phyloP scores from a whole-genome alignment of 2,113 vertebrate genomes.

The Columba livia region DNA sequence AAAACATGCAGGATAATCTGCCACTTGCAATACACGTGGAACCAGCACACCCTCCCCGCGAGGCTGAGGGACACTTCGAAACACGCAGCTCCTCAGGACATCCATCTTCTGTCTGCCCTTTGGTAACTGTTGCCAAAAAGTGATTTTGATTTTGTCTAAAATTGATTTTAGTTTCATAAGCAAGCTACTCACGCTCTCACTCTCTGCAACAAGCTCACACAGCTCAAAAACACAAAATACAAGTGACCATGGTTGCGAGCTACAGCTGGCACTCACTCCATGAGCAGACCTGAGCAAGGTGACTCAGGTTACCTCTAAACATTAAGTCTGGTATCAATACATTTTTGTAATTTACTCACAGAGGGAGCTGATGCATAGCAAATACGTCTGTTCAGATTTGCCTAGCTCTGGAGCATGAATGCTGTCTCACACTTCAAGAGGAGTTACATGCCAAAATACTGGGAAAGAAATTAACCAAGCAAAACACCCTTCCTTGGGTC shows the following conservation, averaged over 20 bases:
- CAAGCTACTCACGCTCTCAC: not conserved
- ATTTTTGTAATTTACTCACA: not conserved
- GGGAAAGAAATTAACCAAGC: not conserved
- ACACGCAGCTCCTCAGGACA: not conserved
- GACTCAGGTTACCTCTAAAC: not conserved
- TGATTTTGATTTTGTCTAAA: not conserved
- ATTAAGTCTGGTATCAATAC: not conserved
- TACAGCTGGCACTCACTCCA: not conserved
- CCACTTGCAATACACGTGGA: not conserved
- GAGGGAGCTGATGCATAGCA: not conserved
- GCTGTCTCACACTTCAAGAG: not conserved
- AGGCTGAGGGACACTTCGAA: not conserved
- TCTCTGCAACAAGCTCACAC: not conserved
- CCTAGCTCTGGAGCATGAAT: not conserved
- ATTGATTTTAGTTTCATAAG: not conserved
- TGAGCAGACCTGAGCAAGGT: not conserved
- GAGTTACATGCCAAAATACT: accelerated
- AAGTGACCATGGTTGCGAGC: not conserved
- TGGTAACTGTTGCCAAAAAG: not conserved
- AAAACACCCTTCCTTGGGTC: not conserved
- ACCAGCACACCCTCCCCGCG: no score
- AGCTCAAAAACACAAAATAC: not conserved
- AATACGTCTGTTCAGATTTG: not conserved
- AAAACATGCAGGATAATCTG: not conserved
- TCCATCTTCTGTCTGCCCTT: not conserved